Conservation (phyloP, 2,888 invertebrate genomes). For the Drosophila macrospina region DNA sequence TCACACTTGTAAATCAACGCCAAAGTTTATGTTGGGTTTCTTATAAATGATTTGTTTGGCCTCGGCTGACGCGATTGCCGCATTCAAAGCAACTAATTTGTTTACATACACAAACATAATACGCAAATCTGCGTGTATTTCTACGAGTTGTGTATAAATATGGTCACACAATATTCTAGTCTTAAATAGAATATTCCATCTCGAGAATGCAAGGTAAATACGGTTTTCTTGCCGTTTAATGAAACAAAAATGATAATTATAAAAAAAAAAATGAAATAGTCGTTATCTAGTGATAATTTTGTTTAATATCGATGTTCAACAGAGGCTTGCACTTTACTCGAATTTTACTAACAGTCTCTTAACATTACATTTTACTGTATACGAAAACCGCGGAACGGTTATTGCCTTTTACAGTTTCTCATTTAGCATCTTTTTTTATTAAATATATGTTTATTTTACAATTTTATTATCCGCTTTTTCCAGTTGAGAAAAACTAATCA, state of each 20-base stretch:
- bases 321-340: too few species aligned
- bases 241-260: neutral
- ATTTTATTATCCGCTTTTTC: too few species aligned
- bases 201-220: too few species aligned
- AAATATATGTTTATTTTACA: too few species aligned
- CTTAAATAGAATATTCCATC: neutral
- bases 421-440: too few species aligned
- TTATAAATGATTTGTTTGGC: conserved; percentile 36
- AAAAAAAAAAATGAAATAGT: neutral
- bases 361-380: too few species aligned
- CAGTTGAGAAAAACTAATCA: too few species aligned
- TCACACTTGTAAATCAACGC: conserved; percentile 9
- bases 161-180: conserved; percentile 28
- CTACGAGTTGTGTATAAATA: too few species aligned
- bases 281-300: conserved; percentile 10
- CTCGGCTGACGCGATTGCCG: conserved; percentile 18
- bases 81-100: conserved; percentile 28
- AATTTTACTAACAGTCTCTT: too few species aligned
- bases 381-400: too few species aligned
- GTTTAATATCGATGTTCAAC: neutral
- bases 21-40: conserved; percentile 22
- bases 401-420: too few species aligned
- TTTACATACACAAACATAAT: conserved; percentile 34
- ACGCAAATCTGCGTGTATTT: neutral
- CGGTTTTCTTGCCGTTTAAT: conserved; percentile 2